phyloP scores from a whole-genome alignment of 1,140 invertebrate species.

The Diabrotica virgifera region DNA sequence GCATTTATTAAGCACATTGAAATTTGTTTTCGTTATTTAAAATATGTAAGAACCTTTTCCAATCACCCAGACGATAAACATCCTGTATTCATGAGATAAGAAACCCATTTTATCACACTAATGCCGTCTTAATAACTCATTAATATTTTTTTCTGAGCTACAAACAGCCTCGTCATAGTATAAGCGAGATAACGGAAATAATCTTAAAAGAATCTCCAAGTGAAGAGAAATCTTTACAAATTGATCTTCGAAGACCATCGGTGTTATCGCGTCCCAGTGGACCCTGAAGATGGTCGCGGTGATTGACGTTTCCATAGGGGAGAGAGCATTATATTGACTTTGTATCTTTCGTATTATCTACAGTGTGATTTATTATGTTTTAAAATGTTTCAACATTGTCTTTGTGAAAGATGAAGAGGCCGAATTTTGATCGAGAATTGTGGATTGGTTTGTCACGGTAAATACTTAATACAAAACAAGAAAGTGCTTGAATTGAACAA shows the following conservation, averaged over 20 bases:
- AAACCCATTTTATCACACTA: conserved; percentile 1
- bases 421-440: too few relatives aligned
- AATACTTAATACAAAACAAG: too few relatives aligned
- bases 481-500: too few relatives aligned
- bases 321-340: background rate
- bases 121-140: background rate
- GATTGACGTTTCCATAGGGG: background rate
- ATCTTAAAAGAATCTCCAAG: background rate
- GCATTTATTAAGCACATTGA: background rate
- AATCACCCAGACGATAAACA: background rate
- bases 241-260: conserved; percentile 1
- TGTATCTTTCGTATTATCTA: background rate
- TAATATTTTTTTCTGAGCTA: conserved; percentile 3
- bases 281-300: background rate
- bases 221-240: conserved; percentile 1
- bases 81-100: conserved; percentile 1
- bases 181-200: background rate
- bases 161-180: background rate
- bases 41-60: background rate
- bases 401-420: too few relatives aligned
- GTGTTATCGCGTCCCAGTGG: background rate
- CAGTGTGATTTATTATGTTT: conserved; percentile 3
- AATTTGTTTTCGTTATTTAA: background rate
- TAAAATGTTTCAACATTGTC: background rate
- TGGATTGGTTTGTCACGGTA: too few relatives aligned